Evolutionary conservation across 2,888 invertebrate species (phyloP).

Genomic region (Tetheella fluctuosa): DNA sequence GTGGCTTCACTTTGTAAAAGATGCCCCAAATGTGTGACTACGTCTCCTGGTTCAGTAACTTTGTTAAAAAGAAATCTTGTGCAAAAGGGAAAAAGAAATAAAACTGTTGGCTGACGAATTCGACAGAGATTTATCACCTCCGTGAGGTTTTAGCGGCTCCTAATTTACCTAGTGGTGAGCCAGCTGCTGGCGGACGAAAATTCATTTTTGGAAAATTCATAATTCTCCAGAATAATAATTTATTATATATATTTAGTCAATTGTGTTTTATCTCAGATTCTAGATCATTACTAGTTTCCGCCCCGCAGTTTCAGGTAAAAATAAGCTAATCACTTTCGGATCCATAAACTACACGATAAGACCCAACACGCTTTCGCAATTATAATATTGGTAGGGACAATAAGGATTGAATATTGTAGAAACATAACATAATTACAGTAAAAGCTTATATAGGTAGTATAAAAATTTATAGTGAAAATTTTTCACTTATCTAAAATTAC

Average conservation of each 20-base stretch:
- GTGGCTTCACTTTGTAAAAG: slow-evolving; percentile 12
- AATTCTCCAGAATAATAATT: slow-evolving; percentile 12
- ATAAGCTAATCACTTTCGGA: too few relatives aligned
- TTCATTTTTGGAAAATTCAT: slow-evolving; percentile 42
- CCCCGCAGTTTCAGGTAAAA: too few relatives aligned
- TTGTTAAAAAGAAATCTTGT: slow-evolving; percentile 58
- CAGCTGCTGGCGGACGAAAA: slow-evolving; percentile 44
- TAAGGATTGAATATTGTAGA: too few relatives aligned
- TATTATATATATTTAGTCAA: neutral
- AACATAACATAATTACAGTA: too few relatives aligned
- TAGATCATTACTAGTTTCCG: too few relatives aligned
- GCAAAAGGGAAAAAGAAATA: slow-evolving; percentile 61
- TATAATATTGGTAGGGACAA: too few relatives aligned
- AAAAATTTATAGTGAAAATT: too few relatives aligned
- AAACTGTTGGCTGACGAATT: slow-evolving; percentile 73
- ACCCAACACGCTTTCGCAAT: too few relatives aligned
- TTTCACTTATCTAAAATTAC: too few relatives aligned
- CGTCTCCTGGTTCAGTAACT: slow-evolving; percentile 50
- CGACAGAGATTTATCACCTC: slow-evolving; percentile 74
- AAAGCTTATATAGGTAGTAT: too few relatives aligned
- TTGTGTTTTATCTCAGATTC: neutral
- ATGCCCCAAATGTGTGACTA: slow-evolving; percentile 15
- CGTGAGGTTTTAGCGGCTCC: slow-evolving; percentile 62
- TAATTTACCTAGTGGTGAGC: slow-evolving; percentile 61
- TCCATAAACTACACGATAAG: too few relatives aligned